Evolutionary conservation across 2,888 invertebrate genomes (phyloP), one percentile per base, ranked within the genome.

Genomic region (Pocota personata): DNA sequence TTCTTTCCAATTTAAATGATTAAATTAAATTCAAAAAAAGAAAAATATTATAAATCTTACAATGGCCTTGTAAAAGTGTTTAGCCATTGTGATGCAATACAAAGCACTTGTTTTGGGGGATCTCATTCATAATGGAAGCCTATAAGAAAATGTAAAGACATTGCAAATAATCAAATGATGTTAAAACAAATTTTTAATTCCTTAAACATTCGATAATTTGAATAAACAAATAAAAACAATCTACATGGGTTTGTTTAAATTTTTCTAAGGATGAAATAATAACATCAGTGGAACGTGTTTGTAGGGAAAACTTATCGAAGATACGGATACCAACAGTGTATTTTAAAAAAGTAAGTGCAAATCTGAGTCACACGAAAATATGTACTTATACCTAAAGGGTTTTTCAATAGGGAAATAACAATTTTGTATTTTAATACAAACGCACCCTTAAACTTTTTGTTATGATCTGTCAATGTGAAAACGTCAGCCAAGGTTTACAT

Each of bases 181-280:
- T 84, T 79, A 79, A 48, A 84, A 79, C 57, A 76, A 80, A 76
- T 84, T 84, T 84, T 80, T 80, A 84, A 84, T 71, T 84, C 75
- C 75, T 84, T 66, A 84, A 84, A 75, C 69, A 84, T 84, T 84
- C 84, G 84, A 84, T 84, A 80, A 84, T 84, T 84, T 84, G 84
- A 84, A 80, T 84, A 84, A 84, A 80, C 52, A 78, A 58, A 72
- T 48, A 67, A 27, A 55, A 32, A 52, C 27, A 16, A 67, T 35
- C 43, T 43, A 16, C 12, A 19, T 1, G 6, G 4, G 21, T 64
- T 19, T 40, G 35, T 64, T 46, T 16, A 2, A 10, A 7, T 55
- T 30, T 27, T 43, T n/a, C n/a, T n/a, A n/a, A n/a, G n/a, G n/a
- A n/a, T n/a, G n/a, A n/a, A n/a, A n/a, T n/a, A n/a, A n/a, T n/a